These are phyloP conservation scores for Pachycephus smyrnensis DNA, from an alignment of 2,888 invertebrate species.

Conservation along the genomic window DNA sequence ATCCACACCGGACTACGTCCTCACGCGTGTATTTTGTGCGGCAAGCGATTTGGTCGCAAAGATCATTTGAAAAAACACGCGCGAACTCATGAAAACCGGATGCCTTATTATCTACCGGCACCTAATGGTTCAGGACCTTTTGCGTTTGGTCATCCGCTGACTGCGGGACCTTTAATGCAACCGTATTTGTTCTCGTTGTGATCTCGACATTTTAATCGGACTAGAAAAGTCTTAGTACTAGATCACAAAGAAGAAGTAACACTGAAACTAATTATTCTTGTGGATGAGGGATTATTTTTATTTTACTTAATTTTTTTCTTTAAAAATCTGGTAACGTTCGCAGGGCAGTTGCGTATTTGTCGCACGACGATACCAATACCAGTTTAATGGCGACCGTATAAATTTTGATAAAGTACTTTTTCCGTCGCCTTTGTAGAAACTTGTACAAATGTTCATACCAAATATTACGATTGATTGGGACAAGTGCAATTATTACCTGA, in stretches of 20 bases:
- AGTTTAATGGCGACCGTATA: neutral
- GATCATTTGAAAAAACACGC: conserved; percentile 96
- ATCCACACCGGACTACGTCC: conserved; percentile 90
- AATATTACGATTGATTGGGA: neutral
- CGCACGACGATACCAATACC: neutral
- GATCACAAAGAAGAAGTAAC: neutral
- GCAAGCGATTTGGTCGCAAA: conserved; percentile 92
- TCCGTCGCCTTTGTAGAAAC: neutral
- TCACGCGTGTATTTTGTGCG: conserved; percentile 87
- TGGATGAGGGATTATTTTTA: neutral
- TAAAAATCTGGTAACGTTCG: neutral
- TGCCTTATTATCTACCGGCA: conserved; percentile 31
- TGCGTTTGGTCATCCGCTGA: conserved; percentile 27
- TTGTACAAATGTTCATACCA: neutral
- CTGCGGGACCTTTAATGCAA: conserved; percentile 29
- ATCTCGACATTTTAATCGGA: neutral
- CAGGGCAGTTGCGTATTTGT: neutral
- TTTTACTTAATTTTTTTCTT: neutral
- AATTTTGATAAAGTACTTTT: neutral
- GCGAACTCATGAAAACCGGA: conserved; percentile 76
- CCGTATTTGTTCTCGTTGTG: conserved; percentile 29
- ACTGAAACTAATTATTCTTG: neutral
- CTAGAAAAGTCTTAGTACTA: neutral
- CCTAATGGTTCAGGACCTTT: neutral
- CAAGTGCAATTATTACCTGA: neutral